Evolutionary conservation across 1,140 invertebrate genomes (phyloP), one percentile per base, ranked within the genome.

Genomic region (Aphelenchoides fujianensis): DNA sequence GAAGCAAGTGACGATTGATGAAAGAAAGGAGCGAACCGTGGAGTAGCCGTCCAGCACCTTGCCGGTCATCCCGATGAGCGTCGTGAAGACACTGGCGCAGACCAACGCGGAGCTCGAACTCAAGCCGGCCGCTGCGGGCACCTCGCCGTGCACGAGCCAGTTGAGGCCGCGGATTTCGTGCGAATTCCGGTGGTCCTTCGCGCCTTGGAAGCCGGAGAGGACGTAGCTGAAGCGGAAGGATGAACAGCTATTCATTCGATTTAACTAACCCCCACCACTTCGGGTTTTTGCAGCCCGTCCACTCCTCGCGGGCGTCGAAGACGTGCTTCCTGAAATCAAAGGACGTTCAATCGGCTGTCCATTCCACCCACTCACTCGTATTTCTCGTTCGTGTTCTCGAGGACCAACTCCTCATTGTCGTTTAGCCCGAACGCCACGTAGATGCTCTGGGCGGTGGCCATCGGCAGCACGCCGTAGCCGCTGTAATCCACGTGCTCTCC

Each of bases 401-500:
- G 68, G 36, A 76, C 75, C 12, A 86, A 36, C 34, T 55, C 61
- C 12, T 70, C 82, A 30, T 88, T 78, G 9, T 85, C 84, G 41
- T 86, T 82, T 2, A 32, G 41, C 28, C 87, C 85, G 1, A 93
- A 92, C 30, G 96, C 85, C 19, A 97, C 83, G 68, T 97, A 91
- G 85, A 92, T 90, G 27, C 72, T 70, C 84, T 96, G 92, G 80
- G 94, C 90, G 55, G 98, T 89, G 0, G 96, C 95, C 94, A 98
- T 97, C 3, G 96, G 96, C 79, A 95, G 90, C 59, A 98, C 96
- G 16, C 92, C 89, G 87, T 96, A 99, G 9, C 95, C 95, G 84
- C 92, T 94, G 84, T 99, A 99, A 87, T 99, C 96, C 74, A 99
- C 91, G 88, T 98, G 96, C 86, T 98, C 96, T 88, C 87, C 96